Conservation (phyloP, 1,140 invertebrate species). For the Hylyphantes graminicola region DNA sequence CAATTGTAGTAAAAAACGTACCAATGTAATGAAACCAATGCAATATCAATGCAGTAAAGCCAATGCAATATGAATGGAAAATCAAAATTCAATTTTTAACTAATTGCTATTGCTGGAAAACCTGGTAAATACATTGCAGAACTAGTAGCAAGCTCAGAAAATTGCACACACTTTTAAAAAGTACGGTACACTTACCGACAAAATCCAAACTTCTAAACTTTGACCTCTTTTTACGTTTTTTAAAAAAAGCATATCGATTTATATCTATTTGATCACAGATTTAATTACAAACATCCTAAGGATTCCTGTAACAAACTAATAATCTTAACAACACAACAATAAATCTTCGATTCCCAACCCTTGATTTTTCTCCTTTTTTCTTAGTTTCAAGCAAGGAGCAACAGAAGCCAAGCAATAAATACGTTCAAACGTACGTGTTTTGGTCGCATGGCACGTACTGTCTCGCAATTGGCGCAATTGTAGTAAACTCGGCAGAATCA, state of each 20-base stretch:
- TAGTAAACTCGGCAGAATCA: conserved; percentile 7
- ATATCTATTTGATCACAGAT: neutral
- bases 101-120: too few species aligned
- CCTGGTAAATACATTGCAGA: too few species aligned
- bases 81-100: too few species aligned
- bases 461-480: conserved; percentile 34
- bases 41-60: too few species aligned
- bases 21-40: too few species aligned
- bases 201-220: neutral
- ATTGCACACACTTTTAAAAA: neutral
- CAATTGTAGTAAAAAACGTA: too few species aligned
- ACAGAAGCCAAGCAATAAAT: neutral
- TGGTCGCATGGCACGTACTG: conserved; percentile 20
- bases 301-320: too few species aligned
- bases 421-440: conserved; percentile 17
- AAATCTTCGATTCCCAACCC: neutral
- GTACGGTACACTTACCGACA: neutral
- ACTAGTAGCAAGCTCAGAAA: too few species aligned
- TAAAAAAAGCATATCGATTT: neutral
- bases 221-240: neutral
- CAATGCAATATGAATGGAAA: too few species aligned
- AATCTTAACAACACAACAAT: neutral
- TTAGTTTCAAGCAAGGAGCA: neutral
- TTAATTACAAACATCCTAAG: neutral
- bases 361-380: neutral